Base-by-base conservation (phyloP, 2,888 invertebrate species). In the Ametastegia equiseti region DNA sequence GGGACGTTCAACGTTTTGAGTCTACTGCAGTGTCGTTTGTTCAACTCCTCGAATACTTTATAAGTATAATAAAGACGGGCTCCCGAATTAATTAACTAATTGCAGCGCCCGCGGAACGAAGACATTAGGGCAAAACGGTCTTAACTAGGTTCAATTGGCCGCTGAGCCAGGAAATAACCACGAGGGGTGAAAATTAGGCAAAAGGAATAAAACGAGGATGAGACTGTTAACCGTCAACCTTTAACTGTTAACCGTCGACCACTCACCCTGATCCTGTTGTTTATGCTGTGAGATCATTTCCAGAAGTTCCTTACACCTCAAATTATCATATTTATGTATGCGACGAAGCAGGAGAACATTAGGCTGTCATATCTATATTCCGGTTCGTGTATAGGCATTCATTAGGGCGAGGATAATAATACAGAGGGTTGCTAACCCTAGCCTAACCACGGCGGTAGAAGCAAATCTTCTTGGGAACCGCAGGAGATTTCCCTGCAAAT, bases 381-480 rank as follows among this genome's bases (percentile, higher is more conserved):
- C 45, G 71, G 71, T 71, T 45, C 47, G 71, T 71, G 71, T 71
- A 71, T 71, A 71, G 71, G 71, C 71, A 71, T 71, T 71, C 71
- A 71, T 71, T 71, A 71, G 45, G 71, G 71, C 71, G 71, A 47
- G 71, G 71, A 71, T 71, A 71, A 71, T 71, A 71, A 71, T 71
- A 71, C 71, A 71, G 71, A 71, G 71, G 71, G 71, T 71, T 47
- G 71, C 71, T 30, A 45, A 45, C 71, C 71, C 71, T n/a, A n/a
- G 42, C 45, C 71, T 71, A 71, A 71, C 71, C 42, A 71, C 71
- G 15, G 47, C 7, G 71, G 71, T 71, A 71, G 71, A 30, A 45
- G 71, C 71, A 71, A 71, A 71, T 71, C 71, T 71, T 71, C 71
- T 71, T 71, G 71, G 71, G 30, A 71, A 71, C 71, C 71, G 71